A percentile compares a stretch with the other conserved stretches of the same genome.
These are phyloP conservation scores for Gallinago undulata DNA, from an alignment of 2,113 vertebrate species.

Conservation along the genomic window DNA sequence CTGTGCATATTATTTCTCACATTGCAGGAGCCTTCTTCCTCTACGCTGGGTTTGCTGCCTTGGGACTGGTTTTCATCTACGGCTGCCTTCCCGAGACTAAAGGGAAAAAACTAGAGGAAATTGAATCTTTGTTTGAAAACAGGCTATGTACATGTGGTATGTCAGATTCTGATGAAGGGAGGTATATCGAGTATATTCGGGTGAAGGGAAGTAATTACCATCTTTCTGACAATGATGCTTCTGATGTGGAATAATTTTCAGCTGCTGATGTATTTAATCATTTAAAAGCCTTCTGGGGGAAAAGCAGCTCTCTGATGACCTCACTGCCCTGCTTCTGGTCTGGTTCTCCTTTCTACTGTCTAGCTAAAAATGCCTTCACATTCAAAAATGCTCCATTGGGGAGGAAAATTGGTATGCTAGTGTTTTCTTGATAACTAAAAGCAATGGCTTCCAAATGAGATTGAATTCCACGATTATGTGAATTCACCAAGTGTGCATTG, in stretches of 20 bases:
- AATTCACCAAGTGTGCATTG: not conserved
- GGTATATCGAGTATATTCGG: constrained; percentile 97
- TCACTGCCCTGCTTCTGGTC: constrained; percentile 78
- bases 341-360: constrained; percentile 72
- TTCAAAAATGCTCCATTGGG: constrained; percentile 54
- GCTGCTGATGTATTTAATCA: constrained; percentile 67
- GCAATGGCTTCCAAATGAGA: constrained; percentile 39
- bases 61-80: constrained; percentile 91
- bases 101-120: constrained; percentile 93
- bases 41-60: constrained; percentile 86
- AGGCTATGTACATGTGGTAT: constrained; percentile 92
- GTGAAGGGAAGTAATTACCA: constrained; percentile 99
- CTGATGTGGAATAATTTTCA: constrained; percentile 89
- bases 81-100: constrained; percentile 98
- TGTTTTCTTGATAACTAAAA: constrained; percentile 58
- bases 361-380: constrained; percentile 60
- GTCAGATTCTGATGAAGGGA: constrained; percentile 90
- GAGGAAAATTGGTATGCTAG: constrained; percentile 46
- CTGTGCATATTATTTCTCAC: not conserved
- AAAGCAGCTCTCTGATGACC: constrained; percentile 70
- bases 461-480: not conserved
- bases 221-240: constrained; percentile 97
- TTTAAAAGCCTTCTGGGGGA: constrained; percentile 71
- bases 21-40: constrained; percentile 94
- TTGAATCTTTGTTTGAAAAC: constrained; percentile 93